These are phyloP conservation scores for Larimichthys polyactis DNA, from an alignment of 2,113 vertebrate species.

Conservation along the genomic window DNA sequence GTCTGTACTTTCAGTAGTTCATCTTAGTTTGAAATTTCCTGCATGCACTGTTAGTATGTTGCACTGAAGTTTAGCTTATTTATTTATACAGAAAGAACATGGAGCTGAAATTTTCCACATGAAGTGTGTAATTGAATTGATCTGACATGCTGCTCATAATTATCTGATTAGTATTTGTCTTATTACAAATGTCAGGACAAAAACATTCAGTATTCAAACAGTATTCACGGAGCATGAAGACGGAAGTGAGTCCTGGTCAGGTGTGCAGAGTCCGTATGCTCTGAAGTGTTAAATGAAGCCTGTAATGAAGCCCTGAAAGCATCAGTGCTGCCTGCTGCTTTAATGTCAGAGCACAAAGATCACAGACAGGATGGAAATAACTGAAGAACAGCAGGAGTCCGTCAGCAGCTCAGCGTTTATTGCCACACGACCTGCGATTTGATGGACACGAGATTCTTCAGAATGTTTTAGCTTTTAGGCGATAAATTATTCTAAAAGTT, in stretches of 20 bases:
- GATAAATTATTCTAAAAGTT: neutral
- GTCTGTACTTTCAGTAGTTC: neutral
- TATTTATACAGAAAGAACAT: neutral
- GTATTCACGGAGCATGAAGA: neutral
- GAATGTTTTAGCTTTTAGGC: neutral
- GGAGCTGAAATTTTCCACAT: neutral
- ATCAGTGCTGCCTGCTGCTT: conserved; percentile 49
- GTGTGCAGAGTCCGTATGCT: conserved; percentile 9
- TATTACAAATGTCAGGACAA: neutral
- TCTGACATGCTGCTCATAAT: conserved; percentile 1
- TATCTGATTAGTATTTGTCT: neutral
- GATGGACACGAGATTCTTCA: neutral
- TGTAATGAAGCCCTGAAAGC: conserved; percentile 50
- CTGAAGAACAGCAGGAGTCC: conserved; percentile 51
- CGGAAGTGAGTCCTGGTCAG: conserved; percentile 6
- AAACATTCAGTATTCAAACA: neutral
- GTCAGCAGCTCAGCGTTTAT: conserved; percentile 26
- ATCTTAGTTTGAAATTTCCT: neutral
- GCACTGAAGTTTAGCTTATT: too few species aligned
- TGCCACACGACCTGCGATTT: conserved; percentile 5
- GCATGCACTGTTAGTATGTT: neutral
- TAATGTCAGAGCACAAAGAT: conserved; percentile 67
- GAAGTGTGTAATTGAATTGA: neutral
- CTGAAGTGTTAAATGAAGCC: conserved; percentile 52
- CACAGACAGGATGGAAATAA: conserved; percentile 61